Percentiles rank a stretch among this genome's conserved stretches.
These are phyloP conservation scores for Papilio aristodemus DNA, from an alignment of 1,140 invertebrate species.

Conservation along the genomic window DNA sequence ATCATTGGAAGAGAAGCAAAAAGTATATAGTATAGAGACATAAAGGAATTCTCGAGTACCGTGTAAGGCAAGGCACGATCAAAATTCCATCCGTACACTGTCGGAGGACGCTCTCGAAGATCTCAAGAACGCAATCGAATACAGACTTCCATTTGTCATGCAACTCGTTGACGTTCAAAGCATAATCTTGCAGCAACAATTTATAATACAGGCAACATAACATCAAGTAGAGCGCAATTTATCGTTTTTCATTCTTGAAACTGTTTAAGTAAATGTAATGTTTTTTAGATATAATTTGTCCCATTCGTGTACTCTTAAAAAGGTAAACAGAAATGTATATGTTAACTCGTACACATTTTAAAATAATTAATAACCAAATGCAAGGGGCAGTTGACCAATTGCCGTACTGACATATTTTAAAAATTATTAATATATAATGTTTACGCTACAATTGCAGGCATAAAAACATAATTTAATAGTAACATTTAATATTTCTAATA, in stretches of 20 bases:
- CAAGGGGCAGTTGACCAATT: too few relatives aligned
- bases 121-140: conserved; percentile 24
- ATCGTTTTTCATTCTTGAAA: not conserved
- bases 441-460: too few relatives aligned
- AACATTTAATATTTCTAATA: not conserved
- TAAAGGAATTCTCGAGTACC: conserved; percentile 15
- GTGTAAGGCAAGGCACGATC: conserved; percentile 19
- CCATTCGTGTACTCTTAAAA: too few relatives aligned
- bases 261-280: not conserved
- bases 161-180: conserved; percentile 4
- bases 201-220: conserved; percentile 1
- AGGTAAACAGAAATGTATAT: too few relatives aligned
- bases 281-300: not conserved
- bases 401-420: too few relatives aligned
- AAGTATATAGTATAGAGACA: not conserved
- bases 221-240: not conserved
- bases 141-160: conserved; percentile 15
- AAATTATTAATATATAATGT: too few relatives aligned
- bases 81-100: conserved; percentile 21
- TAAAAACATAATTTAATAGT: too few relatives aligned
- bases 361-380: too few relatives aligned
- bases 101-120: conserved; percentile 9
- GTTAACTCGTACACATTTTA: too few relatives aligned
- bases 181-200: conserved; percentile 20
- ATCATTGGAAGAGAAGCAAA: conserved; percentile 8